Evolutionary conservation across 53 echinoderm and acorn worm genomes (phyloP).

Genomic region (Glandiceps talaboti): DNA sequence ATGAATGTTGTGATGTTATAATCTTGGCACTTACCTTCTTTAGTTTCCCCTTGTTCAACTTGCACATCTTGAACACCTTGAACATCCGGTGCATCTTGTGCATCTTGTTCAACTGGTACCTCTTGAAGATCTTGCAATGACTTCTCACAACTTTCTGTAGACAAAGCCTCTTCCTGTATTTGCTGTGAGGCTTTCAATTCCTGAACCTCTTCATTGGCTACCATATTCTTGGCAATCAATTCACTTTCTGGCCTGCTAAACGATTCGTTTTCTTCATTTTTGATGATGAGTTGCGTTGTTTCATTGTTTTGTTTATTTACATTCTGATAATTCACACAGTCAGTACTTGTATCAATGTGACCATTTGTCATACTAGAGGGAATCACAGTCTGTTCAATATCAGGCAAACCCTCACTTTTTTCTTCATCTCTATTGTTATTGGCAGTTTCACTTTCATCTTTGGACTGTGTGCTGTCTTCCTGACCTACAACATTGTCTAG

Average conservation of each 20-base stretch:
- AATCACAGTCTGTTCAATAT: neutral
- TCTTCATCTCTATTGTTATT: neutral
- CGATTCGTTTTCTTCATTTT: neutral
- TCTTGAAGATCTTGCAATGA: too few relatives aligned
- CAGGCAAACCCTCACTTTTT: neutral
- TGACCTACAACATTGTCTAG: too few relatives aligned
- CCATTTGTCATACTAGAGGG: neutral
- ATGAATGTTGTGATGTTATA: neutral
- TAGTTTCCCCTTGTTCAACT: slow-evolving; percentile 22
- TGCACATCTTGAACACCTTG: too few relatives aligned
- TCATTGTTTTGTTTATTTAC: neutral
- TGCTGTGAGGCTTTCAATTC: neutral
- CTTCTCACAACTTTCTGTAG: too few relatives aligned
- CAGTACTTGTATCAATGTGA: neutral
- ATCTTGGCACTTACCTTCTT: neutral
- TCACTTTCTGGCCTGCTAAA: neutral
- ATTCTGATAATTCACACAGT: neutral
- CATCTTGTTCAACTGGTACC: too few relatives aligned
- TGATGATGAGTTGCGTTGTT: neutral
- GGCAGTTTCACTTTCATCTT: neutral
- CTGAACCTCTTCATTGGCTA: neutral
- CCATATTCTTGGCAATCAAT: neutral
- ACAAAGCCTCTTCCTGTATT: neutral
- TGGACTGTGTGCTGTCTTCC: too few relatives aligned
- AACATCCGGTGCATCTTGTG: too few relatives aligned